These are phyloP conservation scores for Chascanopsetta lugubris DNA, from an alignment of 2,113 vertebrate species.

Conservation along the genomic window DNA sequence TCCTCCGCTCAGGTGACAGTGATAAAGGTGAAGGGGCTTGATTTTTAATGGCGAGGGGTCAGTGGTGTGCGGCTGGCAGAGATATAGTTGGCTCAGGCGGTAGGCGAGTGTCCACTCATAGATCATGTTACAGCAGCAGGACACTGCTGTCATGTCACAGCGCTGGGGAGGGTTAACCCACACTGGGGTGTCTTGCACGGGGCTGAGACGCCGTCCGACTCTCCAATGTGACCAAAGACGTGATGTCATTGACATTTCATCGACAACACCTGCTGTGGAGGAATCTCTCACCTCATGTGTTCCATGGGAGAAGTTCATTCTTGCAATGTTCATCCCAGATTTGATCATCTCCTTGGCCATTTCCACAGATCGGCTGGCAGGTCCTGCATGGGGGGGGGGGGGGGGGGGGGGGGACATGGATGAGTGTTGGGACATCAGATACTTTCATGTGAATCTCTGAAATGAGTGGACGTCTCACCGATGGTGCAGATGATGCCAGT, in stretches of 20 bases:
- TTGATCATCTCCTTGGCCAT: constrained; percentile 96
- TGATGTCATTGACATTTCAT: not conserved
- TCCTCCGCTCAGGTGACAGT: constrained; percentile 45
- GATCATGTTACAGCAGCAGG: constrained; percentile 72
- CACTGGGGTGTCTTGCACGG: constrained; percentile 17
- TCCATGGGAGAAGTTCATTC: constrained; percentile 98
- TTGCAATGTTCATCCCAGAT: constrained; percentile 97
- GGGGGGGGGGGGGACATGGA: not conserved
- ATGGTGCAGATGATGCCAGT: constrained; percentile 99
- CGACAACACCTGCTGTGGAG: not conserved
- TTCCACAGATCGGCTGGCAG: constrained; percentile 90
- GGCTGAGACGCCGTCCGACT: not conserved
- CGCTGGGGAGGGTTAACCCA: constrained; percentile 47
- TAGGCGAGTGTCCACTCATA: constrained; percentile 33
- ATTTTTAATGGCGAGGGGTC: constrained; percentile 77
- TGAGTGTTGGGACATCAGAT: not conserved
- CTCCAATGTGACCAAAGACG: not conserved
- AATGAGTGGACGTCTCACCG: constrained; percentile 78
- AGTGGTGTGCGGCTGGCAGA: constrained; percentile 43
- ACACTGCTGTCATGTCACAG: constrained; percentile 57
- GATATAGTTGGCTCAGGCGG: constrained; percentile 16
- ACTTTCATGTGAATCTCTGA: not conserved
- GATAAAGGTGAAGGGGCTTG: constrained; percentile 60
- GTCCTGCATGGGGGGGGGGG: constrained; percentile 79
- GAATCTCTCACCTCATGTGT: constrained; percentile 88